Conservation (phyloP, 2,888 invertebrate genomes). For the Apamea anceps region DNA sequence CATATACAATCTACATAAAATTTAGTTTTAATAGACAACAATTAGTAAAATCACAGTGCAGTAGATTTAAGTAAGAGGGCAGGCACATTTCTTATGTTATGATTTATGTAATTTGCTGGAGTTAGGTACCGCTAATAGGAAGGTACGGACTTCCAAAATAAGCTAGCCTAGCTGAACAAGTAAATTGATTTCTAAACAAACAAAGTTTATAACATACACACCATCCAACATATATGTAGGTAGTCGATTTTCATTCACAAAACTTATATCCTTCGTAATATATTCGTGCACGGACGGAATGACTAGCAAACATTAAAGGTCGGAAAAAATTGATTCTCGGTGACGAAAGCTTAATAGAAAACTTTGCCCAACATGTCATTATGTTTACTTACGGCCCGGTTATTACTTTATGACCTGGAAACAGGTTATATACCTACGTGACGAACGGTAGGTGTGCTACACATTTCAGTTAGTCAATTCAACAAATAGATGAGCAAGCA, state of each 20-base stretch:
- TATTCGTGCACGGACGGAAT: slow-evolving; percentile 21
- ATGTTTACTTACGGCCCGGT: slow-evolving; percentile 47
- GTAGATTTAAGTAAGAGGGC: too few species aligned
- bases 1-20: background rate
- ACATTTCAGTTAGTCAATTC: slow-evolving; percentile 4
- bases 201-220: background rate
- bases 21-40: background rate
- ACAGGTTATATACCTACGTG: slow-evolving; percentile 26
- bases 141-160: background rate
- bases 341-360: slow-evolving; percentile 47
- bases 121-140: background rate
- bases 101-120: background rate
- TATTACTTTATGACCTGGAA: slow-evolving; percentile 51
- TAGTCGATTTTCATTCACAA: slow-evolving; percentile 26
- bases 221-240: background rate
- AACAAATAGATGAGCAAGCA: slow-evolving; percentile 5
- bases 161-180: background rate
- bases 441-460: slow-evolving; percentile 17
- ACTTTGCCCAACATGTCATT: slow-evolving; percentile 43
- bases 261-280: slow-evolving; percentile 8
- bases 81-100: background rate
- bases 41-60: background rate
- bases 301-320: slow-evolving; percentile 40
- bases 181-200: background rate
- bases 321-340: slow-evolving; percentile 54